These are phyloP conservation scores for Chydorus sphaericus DNA, from an alignment of 2,888 invertebrate species.

Conservation along the genomic window DNA sequence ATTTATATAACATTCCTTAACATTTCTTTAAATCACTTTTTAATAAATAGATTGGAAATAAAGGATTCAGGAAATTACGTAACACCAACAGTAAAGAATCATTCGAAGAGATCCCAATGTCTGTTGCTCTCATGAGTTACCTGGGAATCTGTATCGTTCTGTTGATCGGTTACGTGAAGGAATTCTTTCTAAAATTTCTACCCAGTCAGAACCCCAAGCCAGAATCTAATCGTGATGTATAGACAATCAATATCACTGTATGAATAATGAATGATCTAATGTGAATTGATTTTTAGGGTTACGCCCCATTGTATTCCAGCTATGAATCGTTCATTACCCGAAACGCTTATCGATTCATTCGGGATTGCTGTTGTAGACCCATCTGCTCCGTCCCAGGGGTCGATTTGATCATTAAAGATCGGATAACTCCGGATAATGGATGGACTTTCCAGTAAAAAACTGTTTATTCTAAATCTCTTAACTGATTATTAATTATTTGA, in stretches of 20 bases:
- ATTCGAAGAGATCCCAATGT: slow-evolving; percentile 63
- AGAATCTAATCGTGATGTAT: slow-evolving; percentile 60
- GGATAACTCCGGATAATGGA: slow-evolving; percentile 69
- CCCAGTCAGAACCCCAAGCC: slow-evolving; percentile 26
- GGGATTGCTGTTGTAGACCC: slow-evolving; percentile 92
- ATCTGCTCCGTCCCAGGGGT: slow-evolving; percentile 87
- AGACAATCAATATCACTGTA: not conserved
- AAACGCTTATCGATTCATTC: slow-evolving; percentile 80
- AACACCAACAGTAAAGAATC: slow-evolving; percentile 33
- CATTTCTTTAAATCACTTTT: not conserved
- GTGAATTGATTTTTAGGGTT: slow-evolving; percentile 41
- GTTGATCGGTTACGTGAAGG: slow-evolving; percentile 84
- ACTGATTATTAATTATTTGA: not conserved
- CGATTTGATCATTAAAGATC: slow-evolving; percentile 66
- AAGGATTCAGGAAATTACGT: not conserved
- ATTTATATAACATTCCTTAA: not conserved
- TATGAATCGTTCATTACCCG: slow-evolving; percentile 81
- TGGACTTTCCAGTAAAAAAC: slow-evolving; percentile 72
- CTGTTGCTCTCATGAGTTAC: slow-evolving; percentile 71
- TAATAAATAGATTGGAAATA: not conserved
- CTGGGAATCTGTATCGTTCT: slow-evolving; percentile 81
- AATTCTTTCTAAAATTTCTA: slow-evolving; percentile 51
- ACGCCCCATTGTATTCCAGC: slow-evolving; percentile 63
- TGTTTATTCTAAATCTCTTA: not conserved
- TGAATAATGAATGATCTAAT: slow-evolving; percentile 17